These are phyloP conservation scores for Indri indri DNA, from an alignment of 2,113 vertebrate genomes.

Conservation along the genomic window DNA sequence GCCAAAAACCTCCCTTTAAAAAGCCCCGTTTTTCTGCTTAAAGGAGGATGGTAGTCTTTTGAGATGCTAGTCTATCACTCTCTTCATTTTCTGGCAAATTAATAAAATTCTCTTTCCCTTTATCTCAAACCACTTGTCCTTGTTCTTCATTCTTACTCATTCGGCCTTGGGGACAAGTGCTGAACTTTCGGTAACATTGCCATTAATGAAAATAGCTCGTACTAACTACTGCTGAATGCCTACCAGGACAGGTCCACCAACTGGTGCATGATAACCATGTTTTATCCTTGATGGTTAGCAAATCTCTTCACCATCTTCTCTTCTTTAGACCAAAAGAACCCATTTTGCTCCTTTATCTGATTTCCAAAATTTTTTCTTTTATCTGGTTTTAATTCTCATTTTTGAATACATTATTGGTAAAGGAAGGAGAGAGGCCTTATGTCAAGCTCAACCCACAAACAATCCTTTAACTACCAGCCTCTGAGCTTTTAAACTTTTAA, in stretches of 20 bases:
- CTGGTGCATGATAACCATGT: background rate
- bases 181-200: too few relatives aligned
- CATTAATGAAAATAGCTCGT: background rate
- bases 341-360: background rate
- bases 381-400: conserved; percentile 25
- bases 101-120: too few relatives aligned
- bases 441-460: conserved; percentile 43
- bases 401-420: conserved; percentile 40
- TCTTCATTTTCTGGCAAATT: too few relatives aligned
- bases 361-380: conserved; percentile 12
- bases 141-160: too few relatives aligned
- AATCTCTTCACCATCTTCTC: background rate
- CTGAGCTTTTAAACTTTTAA: conserved; percentile 56
- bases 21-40: too few relatives aligned
- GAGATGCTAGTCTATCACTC: too few relatives aligned
- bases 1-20: too few relatives aligned
- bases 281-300: background rate
- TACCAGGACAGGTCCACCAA: background rate
- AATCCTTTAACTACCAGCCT: conserved; percentile 56
- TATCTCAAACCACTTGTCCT: too few relatives aligned
- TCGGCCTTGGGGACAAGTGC: too few relatives aligned
- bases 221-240: background rate
- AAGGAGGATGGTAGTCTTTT: too few relatives aligned
- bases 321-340: background rate
- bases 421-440: conserved; percentile 11